Evolutionary conservation across 2,888 invertebrate genomes (phyloP).

Genomic region (Drosophila birchii): DNA sequence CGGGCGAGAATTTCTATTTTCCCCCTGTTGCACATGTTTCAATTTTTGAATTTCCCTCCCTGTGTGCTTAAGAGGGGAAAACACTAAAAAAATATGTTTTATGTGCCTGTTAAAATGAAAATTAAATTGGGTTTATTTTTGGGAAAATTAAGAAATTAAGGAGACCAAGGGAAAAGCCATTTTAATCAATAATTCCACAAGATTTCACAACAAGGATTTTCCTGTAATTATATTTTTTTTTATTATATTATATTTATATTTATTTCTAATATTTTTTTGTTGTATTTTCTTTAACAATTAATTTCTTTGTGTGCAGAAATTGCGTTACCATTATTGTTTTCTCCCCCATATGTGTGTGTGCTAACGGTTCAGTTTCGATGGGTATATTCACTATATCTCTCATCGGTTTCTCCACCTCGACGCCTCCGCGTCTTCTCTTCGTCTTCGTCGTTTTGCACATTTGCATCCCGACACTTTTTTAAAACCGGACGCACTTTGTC

Average conservation of each 20-base stretch:
- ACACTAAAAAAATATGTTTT: background rate
- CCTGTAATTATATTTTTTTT: background rate
- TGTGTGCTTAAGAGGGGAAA: slow-evolving; percentile 7
- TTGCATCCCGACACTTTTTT: slow-evolving; percentile 72
- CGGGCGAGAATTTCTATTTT: slow-evolving; percentile 21
- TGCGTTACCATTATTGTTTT: slow-evolving; percentile 66
- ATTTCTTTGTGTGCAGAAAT: slow-evolving; percentile 2
- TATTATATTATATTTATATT: background rate
- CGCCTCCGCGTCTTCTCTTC: slow-evolving; percentile 7
- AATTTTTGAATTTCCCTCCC: slow-evolving; percentile 34
- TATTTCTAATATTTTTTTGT: background rate
- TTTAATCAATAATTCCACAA: background rate
- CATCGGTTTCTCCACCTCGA: slow-evolving; percentile 15
- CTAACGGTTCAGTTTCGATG: slow-evolving; percentile 56
- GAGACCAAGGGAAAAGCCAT: background rate
- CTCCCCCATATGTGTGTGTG: slow-evolving; percentile 46
- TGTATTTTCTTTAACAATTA: background rate
- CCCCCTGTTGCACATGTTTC: slow-evolving; percentile 42
- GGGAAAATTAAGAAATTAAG: background rate
- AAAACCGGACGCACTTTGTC: slow-evolving; percentile 79
- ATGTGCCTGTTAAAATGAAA: no score
- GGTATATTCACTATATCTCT: slow-evolving; percentile 1
- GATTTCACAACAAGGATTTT: no score
- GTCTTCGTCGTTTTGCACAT: slow-evolving; percentile 58
- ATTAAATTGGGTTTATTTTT: background rate